Conservation (phyloP, 1,140 invertebrate genomes). For the Carposina sasakii region DNA sequence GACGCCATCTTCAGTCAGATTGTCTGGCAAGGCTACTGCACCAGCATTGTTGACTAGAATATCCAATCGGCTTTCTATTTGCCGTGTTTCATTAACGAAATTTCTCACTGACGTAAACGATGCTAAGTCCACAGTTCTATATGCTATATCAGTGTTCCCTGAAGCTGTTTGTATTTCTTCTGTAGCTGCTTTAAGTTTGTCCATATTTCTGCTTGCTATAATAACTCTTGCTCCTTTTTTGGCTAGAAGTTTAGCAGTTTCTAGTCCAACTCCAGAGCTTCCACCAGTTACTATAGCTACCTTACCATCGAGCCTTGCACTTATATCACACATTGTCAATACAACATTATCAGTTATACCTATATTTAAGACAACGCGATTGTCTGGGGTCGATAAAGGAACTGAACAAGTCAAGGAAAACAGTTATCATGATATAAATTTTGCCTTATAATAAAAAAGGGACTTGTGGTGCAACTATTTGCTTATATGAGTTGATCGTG, state of each 20-base stretch:
- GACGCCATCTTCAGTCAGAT: constrained; percentile 75
- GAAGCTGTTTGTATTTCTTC: constrained; percentile 43
- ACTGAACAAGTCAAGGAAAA: too few relatives aligned
- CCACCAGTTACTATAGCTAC: constrained; percentile 86
- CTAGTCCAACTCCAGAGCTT: constrained; percentile 89
- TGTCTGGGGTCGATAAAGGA: too few relatives aligned
- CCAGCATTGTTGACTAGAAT: constrained; percentile 84
- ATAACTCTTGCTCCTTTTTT: constrained; percentile 81
- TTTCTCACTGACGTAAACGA: constrained; percentile 56
- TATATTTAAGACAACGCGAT: too few relatives aligned
- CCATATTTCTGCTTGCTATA: constrained; percentile 79
- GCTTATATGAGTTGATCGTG: too few relatives aligned
- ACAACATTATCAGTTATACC: too few relatives aligned
- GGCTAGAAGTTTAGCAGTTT: constrained; percentile 80
- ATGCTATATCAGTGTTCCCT: constrained; percentile 40
- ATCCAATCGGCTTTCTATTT: constrained; percentile 73
- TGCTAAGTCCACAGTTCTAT: constrained; percentile 45
- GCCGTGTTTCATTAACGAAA: constrained; percentile 41
- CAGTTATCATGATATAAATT: constrained; percentile 44
- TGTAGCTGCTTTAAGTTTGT: constrained; percentile 63
- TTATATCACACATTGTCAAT: constrained; percentile 42
- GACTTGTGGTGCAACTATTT: too few relatives aligned
- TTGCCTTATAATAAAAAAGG: constrained; percentile 23
- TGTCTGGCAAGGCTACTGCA: constrained; percentile 68
- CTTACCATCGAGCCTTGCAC: constrained; percentile 73